phyloP scores from a whole-genome alignment of 2,113 vertebrate genomes.

The Rhinoptilus africanus region DNA sequence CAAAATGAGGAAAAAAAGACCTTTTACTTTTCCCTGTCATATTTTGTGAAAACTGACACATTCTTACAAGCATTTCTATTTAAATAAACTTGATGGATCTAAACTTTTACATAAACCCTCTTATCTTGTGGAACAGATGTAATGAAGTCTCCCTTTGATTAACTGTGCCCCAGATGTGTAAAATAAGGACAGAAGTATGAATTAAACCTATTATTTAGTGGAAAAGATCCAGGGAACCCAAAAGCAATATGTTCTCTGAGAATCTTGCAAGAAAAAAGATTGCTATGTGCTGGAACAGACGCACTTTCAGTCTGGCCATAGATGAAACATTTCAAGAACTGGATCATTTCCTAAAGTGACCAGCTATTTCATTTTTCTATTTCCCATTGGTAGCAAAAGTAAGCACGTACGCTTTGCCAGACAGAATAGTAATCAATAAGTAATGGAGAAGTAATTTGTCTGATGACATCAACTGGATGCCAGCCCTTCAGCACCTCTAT shows the following conservation, averaged over 20 bases:
- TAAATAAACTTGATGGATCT: neutral
- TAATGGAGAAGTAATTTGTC: constrained; percentile 36
- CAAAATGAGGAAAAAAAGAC: neutral
- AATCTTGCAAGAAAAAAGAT: neutral
- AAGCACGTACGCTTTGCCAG: neutral
- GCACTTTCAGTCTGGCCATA: neutral
- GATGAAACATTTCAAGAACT: neutral
- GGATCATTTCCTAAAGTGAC: neutral
- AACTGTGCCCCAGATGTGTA: neutral
- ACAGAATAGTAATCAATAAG: constrained; percentile 26
- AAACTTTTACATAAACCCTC: neutral
- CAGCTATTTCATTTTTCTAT: constrained; percentile 9
- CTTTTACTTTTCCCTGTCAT: neutral
- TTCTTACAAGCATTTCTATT: neutral
- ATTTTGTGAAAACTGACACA: neutral
- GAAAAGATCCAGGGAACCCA: neutral
- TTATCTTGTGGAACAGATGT: neutral
- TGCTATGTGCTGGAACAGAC: neutral
- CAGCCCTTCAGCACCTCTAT: constrained; percentile 30
- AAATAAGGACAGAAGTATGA: neutral
- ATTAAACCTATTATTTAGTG: neutral
- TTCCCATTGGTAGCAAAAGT: neutral
- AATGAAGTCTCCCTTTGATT: neutral
- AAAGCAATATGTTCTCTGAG: neutral
- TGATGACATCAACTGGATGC: constrained; percentile 23